Evolutionary conservation across 1,140 invertebrate species (phyloP).

Genomic region (Heliconius himera): DNA sequence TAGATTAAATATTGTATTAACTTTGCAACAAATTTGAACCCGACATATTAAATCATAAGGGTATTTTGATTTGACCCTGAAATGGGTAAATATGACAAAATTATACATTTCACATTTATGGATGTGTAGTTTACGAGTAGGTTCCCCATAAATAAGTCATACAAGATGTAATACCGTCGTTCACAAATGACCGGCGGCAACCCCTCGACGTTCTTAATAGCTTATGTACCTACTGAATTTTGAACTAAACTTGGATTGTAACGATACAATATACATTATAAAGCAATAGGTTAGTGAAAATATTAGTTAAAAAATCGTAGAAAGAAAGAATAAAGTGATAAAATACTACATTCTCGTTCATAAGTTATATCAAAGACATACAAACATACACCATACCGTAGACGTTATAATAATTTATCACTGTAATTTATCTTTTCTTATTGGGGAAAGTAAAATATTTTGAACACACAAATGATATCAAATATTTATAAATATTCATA

Average conservation of each 20-base stretch:
- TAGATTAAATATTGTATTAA: too few relatives aligned
- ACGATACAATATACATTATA: background rate
- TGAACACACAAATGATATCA: too few relatives aligned
- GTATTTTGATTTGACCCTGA: background rate
- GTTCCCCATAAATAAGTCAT: slow-evolving; percentile 9
- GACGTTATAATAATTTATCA: too few relatives aligned
- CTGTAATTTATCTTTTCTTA: too few relatives aligned
- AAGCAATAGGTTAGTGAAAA: too few relatives aligned
- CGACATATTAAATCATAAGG: background rate
- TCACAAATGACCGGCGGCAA: slow-evolving; percentile 31
- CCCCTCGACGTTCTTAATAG: slow-evolving; percentile 26
- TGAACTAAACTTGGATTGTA: background rate
- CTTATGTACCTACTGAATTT: slow-evolving; percentile 15
- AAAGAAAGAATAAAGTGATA: too few relatives aligned
- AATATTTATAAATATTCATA: too few relatives aligned
- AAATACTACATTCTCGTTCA: too few relatives aligned
- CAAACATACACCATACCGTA: too few relatives aligned
- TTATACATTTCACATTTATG: slow-evolving; percentile 10
- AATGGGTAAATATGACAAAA: background rate
- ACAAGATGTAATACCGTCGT: slow-evolving; percentile 26
- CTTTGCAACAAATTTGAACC: background rate
- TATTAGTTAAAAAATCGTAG: too few relatives aligned
- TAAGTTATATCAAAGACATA: too few relatives aligned
- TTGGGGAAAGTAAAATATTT: too few relatives aligned
- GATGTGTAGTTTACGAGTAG: background rate